Conservation (phyloP, 2,797 vertebrate species). For the Echeneis naucrates region DNA sequence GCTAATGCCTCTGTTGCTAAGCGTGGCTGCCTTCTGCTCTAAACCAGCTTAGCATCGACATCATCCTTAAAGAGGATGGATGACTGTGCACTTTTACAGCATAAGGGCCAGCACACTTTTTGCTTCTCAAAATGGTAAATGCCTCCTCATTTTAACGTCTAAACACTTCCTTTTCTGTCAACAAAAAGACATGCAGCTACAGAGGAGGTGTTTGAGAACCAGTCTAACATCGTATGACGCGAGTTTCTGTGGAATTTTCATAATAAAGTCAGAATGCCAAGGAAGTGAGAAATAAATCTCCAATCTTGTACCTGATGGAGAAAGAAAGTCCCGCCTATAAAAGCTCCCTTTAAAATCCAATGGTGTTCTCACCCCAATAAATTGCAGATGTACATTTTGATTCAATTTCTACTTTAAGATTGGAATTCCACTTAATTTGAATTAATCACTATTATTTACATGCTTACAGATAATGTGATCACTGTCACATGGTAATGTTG, state of each 20-base stretch:
- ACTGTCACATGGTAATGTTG: not conserved
- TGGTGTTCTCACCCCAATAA: not conserved
- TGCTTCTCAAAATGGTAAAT: not conserved
- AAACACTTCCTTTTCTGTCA: not conserved
- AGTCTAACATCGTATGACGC: not conserved
- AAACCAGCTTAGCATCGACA: slow-evolving; percentile 36
- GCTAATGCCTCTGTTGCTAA: not conserved
- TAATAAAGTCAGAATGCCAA: too few relatives aligned
- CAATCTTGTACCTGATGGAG: not conserved
- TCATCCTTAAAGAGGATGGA: slow-evolving; percentile 46
- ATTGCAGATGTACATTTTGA: not conserved
- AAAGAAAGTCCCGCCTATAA: not conserved
- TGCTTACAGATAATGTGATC: not conserved
- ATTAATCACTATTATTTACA: not conserved
- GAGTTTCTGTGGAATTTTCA: rapidly evolving
- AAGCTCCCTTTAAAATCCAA: not conserved
- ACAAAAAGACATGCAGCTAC: not conserved
- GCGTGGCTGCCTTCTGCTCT: not conserved
- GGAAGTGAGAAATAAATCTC: slow-evolving; percentile 9
- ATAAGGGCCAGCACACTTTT: not conserved
- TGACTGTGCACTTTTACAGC: slow-evolving; percentile 71
- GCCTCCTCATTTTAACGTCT: not conserved
- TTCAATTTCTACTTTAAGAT: not conserved
- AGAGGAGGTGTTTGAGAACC: not conserved
- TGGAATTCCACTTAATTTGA: not conserved